Evolutionary conservation across 2,797 vertebrate species (phyloP).

Genomic region (Leptodactylus fallax): DNA sequence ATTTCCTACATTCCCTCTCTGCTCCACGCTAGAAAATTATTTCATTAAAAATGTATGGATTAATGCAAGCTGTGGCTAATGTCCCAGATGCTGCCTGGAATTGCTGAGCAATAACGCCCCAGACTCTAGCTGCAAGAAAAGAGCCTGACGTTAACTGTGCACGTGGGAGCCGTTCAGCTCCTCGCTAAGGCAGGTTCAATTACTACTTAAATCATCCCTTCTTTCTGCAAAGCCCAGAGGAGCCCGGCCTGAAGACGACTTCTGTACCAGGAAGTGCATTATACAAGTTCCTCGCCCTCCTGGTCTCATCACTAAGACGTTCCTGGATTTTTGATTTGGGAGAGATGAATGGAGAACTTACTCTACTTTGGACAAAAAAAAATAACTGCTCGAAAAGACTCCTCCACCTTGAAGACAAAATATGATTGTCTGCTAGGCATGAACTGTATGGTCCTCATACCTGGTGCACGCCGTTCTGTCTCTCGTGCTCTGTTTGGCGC

Average conservation of each 20-base stretch:
- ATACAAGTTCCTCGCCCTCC: constrained; percentile 15
- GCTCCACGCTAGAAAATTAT: constrained; percentile 33
- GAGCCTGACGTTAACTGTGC: constrained; percentile 49
- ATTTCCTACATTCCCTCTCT: neutral
- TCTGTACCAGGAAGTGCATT: constrained; percentile 31
- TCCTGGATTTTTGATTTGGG: neutral
- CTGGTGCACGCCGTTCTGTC: too few species aligned
- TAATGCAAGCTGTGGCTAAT: constrained; percentile 37
- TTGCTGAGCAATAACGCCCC: constrained; percentile 30
- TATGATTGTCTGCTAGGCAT: too few species aligned
- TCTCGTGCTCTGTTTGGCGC: too few species aligned
- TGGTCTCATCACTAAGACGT: neutral
- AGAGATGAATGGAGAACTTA: neutral
- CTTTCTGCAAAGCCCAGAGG: neutral
- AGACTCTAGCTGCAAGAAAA: constrained; percentile 18
- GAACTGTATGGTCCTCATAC: too few species aligned
- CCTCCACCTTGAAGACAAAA: too few species aligned
- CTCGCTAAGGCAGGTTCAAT: neutral
- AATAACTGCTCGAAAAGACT: too few species aligned
- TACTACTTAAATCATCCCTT: constrained; percentile 33
- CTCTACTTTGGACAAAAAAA: neutral
- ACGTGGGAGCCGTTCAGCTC: constrained; percentile 54
- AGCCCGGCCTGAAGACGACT: constrained; percentile 17
- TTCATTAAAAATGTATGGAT: constrained; percentile 60
- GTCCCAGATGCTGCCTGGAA: constrained; percentile 53